These are phyloP conservation scores for Dendrocincla tyrannina DNA, from an alignment of 2,797 vertebrate genomes.

Conservation along the genomic window DNA sequence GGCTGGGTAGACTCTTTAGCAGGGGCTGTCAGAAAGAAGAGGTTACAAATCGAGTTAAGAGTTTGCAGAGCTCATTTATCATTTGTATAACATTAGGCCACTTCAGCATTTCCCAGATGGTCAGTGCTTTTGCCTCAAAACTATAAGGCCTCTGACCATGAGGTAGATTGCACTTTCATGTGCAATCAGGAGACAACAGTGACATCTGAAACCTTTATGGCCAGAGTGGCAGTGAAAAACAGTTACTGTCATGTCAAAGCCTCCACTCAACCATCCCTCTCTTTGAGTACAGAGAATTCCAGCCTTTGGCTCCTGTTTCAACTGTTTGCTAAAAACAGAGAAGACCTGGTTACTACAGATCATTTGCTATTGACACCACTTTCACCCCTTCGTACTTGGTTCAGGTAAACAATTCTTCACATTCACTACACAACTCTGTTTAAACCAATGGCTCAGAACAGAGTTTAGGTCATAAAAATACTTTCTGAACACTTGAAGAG, in stretches of 20 bases:
- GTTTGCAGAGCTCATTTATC: background rate
- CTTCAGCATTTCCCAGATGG: background rate
- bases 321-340: background rate
- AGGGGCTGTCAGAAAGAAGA: conserved; percentile 39
- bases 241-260: background rate
- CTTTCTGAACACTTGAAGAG: background rate
- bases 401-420: background rate
- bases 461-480: background rate
- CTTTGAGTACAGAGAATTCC: background rate
- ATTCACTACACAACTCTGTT: background rate
- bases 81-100: background rate
- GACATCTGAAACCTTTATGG: background rate
- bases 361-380: background rate
- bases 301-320: background rate
- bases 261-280: background rate
- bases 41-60: background rate
- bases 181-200: background rate
- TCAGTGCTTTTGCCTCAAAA: background rate
- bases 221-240: background rate
- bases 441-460: background rate
- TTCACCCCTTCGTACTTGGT: background rate
- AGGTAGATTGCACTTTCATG: background rate
- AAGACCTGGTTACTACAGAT: background rate
- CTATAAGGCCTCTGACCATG: background rate
- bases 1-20: conserved; percentile 77